Base-by-base conservation (phyloP, 1,140 invertebrate species). In the Acromyrmex heyeri region DNA sequence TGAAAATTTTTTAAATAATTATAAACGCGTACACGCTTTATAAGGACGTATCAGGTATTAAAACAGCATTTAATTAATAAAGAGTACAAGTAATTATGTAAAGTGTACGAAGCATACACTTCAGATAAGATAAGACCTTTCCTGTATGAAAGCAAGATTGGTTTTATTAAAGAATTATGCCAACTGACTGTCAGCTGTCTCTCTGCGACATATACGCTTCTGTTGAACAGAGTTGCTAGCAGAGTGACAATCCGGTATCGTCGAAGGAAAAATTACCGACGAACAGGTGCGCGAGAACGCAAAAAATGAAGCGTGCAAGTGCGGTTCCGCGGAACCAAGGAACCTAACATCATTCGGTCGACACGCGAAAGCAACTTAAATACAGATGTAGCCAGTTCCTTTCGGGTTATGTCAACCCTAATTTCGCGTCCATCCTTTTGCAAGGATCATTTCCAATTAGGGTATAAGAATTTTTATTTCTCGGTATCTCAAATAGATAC, bases 111-210 rank as follows among this genome's bases (percentile, higher is more conserved):
- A 62, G 16, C 18, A 30, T 16, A 16, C 14, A 21, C 76, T 30
- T 65, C n/a, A 24, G n/a, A 67, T 69, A 67, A 1, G 21, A 21
- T 27, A 67, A 2, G 24, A 21, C 27, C 8, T 73, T 34, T 48
- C 18, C 48, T 12, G 67, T 34, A 48, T 10, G 44, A 75, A 48
- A 62, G 18, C 8, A 44, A 62, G n/a, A 18, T 24, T 21, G 18
- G 67, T 62, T 75, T 83, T 61, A 75, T 83, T 21, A 75, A 75
- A 75, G 79, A 44, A 61, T 83, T 83, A 83, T 83, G 55, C 69
- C 79, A 62, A 83, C 79, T 83, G 69, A 44, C 69, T 75, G 69
- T 75, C 79, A 83, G 79, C 79, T 83, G 79, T 83, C 69, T 83
- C 30, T 18, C 18, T n/a, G 16, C 67, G 65, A 14, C 24, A 50